Conservation (phyloP, 2,113 vertebrate genomes). For the Parus major region DNA sequence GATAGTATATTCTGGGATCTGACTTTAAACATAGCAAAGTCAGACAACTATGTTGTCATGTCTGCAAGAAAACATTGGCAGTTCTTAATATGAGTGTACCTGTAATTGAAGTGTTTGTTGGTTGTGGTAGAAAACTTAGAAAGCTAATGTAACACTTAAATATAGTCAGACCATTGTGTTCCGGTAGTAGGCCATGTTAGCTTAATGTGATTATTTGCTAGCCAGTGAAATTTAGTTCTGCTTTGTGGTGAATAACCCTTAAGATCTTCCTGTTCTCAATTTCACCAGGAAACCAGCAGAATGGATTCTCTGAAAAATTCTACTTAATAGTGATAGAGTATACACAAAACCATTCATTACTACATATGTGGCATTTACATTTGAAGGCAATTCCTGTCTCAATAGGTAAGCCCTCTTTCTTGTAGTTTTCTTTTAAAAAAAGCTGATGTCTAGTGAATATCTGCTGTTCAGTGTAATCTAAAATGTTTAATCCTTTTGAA, state of each 20-base stretch:
- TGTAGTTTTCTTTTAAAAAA: neutral
- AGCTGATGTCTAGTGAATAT: neutral
- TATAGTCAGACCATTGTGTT: neutral
- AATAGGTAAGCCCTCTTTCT: slow-evolving; percentile 78
- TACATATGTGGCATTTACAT: slow-evolving; percentile 97
- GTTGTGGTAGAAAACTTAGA: neutral
- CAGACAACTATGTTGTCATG: neutral
- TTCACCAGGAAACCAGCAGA: slow-evolving; percentile 67
- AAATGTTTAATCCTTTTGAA: neutral
- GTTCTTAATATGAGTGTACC: neutral
- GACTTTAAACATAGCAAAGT: neutral
- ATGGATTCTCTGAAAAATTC: slow-evolving; percentile 89
- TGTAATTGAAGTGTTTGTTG: neutral
- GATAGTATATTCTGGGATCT: neutral
- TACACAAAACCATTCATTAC: slow-evolving; percentile 78
- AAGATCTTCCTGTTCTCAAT: neutral
- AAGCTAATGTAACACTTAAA: neutral
- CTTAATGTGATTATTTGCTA: neutral
- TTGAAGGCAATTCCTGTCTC: slow-evolving; percentile 86
- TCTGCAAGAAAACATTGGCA: neutral
- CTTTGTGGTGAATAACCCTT: neutral
- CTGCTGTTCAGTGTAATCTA: neutral
- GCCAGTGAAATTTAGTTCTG: neutral
- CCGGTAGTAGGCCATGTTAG: neutral
- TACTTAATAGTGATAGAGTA: slow-evolving; percentile 93